Evolutionary conservation across 2,797 vertebrate species (phyloP).

Genomic region (Amazonetta brasiliensis): DNA sequence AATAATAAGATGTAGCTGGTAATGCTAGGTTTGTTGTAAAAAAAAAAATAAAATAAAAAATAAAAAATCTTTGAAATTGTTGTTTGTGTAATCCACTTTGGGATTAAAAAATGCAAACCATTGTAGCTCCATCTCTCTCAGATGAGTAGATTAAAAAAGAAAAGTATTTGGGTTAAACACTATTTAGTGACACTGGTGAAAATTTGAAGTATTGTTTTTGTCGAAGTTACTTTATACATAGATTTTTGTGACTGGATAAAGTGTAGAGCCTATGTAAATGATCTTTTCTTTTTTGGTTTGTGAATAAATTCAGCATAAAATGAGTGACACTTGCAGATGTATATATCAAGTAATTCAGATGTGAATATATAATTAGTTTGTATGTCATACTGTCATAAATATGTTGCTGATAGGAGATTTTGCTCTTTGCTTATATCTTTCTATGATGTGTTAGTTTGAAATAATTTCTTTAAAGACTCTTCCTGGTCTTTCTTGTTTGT

Average conservation of each 20-base stretch:
- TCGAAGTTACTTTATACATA: not conserved
- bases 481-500: not conserved
- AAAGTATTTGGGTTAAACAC: not conserved
- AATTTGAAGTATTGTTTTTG: not conserved
- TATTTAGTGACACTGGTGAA: not conserved
- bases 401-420: not conserved
- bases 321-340: not conserved
- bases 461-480: not conserved
- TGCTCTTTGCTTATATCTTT: slow-evolving; percentile 2
- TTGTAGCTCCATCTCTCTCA: slow-evolving; percentile 28
- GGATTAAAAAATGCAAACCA: not conserved
- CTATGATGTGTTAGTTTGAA: not conserved
- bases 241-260: not conserved
- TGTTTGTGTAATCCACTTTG: slow-evolving; percentile 53
- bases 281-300: not conserved
- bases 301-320: not conserved
- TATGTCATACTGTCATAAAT: not conserved
- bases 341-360: not conserved
- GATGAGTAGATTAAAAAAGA: not conserved
- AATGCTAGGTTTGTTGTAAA: slow-evolving; percentile 33
- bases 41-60: too few species aligned
- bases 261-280: not conserved
- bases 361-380: not conserved
- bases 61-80: slow-evolving; percentile 58
- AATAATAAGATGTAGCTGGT: slow-evolving; percentile 64